Evolutionary conservation across 1,140 invertebrate genomes (phyloP), one percentile per base, ranked within the genome.

Genomic region (Oedothorax gibbosus): DNA sequence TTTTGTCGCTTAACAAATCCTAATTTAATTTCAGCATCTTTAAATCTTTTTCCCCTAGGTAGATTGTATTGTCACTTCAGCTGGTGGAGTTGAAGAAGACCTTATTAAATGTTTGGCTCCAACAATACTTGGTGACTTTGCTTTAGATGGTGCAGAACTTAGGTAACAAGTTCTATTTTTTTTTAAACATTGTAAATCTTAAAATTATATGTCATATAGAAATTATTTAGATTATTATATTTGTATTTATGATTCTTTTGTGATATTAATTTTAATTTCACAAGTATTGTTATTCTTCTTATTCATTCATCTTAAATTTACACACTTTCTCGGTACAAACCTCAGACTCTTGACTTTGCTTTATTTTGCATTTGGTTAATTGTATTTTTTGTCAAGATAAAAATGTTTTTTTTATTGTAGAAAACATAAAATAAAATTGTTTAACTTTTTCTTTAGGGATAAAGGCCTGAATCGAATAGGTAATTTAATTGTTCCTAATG

Each of bases 51-150:
- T 11, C n/a, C n/a, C 20, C 20, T 79, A 95, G 92, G 92, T 99
- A 60, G 99, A 99, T 90, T 98, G 96, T 89, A 93, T 99, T 86
- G 98, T 99, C 0, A 98, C 98, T 57, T 98, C 97, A 66, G 99
- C 98, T 18, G 99, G 99, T 35, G 99, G 99, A 20, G 93, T 99
- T 4, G 99, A 99, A 91, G 99, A 99, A 91, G 99, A 99, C 92
- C 93, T 99, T 57, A 99, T 99, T 62, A 99, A 99, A 92, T 99
- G 98, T 91, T 91, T 99, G 72, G 96, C 95, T 6, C 96, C 97
- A 7, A 99, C 98, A 0, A 98, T 95, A 89, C 88, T 99, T 49
- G 98, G 98, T 53, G 94, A 96, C 89, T 99, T 99, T 90, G 91
- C 94, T 89, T 91, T 99, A 78, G 93, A 93, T 88, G 98, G 93